Base-by-base conservation (phyloP, 2,797 vertebrate genomes). In the Coilia nasus region DNA sequence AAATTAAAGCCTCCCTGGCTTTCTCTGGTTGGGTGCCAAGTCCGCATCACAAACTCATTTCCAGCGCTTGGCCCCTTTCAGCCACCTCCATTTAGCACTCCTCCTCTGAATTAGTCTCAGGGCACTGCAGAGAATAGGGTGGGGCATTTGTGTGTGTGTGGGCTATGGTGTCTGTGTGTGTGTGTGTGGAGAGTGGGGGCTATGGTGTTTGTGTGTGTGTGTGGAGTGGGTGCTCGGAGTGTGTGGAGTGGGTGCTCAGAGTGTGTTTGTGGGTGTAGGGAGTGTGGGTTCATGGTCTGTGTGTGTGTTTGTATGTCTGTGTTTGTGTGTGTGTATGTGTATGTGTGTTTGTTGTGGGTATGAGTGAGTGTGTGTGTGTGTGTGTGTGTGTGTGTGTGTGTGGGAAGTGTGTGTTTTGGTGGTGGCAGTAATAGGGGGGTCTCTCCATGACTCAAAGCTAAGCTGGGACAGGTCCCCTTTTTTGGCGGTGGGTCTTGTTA, bases 21-120 rank as follows among this genome's bases (percentile, higher is more conserved):
- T 41, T 21, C 81, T 83, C 10, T 67, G 67, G 59, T 75, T 6
- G 35, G 67, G 80, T 84, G 84, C 87, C 81, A 87, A 80, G 35
- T 56, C n/a, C 59, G 17, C 23, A 71, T 75, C 75, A 83, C 64
- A 87, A 88, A 86, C 41, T 81, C 81, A 87, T 87, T 85, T 84
- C 71, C 81, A 59, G 75, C 28, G 50, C 41, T 78, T 81, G 85
- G 85, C 75, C 85, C 57, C 89, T 54, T 83, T 78, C 23, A 59
- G 83, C 88, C 23, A 46, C 64, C 75, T 87, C 75, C 80, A 87
- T 41, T 81, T 78, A 67, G 17, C 67, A 85, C 87, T 86, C 84
- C 88, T 91, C 80, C 78, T 89, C 87, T 87, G 88, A 88, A 88
- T 92, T 88, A 87, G 84, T 81, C 54, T 60, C 84, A 87, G 85